A percentile compares a stretch with the other conserved stretches of the same genome.
Conservation (phyloP, 1,140 invertebrate genomes). For the Lethrus apterus region DNA sequence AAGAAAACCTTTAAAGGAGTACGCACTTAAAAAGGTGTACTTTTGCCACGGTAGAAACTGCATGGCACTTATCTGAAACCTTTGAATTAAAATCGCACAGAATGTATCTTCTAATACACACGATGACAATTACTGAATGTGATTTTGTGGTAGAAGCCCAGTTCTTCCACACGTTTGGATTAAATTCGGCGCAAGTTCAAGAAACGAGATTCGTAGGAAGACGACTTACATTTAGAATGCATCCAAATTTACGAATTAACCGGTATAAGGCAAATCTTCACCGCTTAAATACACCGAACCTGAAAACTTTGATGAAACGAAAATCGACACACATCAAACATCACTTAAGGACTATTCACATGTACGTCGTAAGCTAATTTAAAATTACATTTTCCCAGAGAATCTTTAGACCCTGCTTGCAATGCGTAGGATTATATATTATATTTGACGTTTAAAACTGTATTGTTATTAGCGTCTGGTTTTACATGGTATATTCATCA, state of each 20-base stretch:
- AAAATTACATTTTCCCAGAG: too few species aligned
- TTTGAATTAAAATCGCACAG: constrained; percentile 10
- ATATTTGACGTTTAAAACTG: too few species aligned
- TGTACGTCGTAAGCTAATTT: constrained; percentile 37
- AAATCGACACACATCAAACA: constrained; percentile 33
- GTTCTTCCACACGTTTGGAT: constrained; percentile 34
- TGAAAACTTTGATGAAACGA: constrained; percentile 32
- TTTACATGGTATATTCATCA: too few species aligned
- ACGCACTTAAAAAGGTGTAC: constrained; percentile 22
- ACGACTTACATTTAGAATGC: constrained; percentile 29
- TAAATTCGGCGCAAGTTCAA: constrained; percentile 13
- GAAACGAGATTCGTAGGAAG: constrained; percentile 28
- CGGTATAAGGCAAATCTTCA: constrained; percentile 24
- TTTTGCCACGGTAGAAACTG: constrained; percentile 34
- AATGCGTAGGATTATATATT: too few species aligned
- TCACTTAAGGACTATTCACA: constrained; percentile 34
- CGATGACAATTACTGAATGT: constrained; percentile 36
- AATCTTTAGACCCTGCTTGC: too few species aligned
- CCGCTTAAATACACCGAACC: constrained; percentile 20
- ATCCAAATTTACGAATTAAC: constrained; percentile 21
- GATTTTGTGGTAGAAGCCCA: constrained; percentile 36
- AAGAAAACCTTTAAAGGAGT: constrained; percentile 25
- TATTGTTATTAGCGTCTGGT: too few species aligned
- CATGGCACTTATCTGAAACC: constrained; percentile 31
- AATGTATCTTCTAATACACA: constrained; percentile 37